Evolutionary conservation across 2,888 invertebrate species (phyloP).

Genomic region (Phoenoteleia sp.): DNA sequence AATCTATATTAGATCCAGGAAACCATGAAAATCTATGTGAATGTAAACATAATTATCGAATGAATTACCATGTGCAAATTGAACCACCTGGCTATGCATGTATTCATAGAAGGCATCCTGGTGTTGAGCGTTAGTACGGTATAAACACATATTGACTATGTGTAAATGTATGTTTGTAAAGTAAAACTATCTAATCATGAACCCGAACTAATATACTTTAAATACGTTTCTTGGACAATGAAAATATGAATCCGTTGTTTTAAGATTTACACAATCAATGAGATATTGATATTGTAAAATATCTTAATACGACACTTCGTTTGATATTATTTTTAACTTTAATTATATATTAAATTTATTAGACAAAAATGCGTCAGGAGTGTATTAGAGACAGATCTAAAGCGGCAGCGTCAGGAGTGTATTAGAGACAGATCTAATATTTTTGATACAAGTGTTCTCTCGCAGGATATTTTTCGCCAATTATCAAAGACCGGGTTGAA

Average conservation of each 20-base stretch:
- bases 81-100: neutral
- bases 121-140: neutral
- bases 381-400: no score
- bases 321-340: no score
- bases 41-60: neutral
- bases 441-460: no score
- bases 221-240: neutral
- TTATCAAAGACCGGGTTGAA: conserved; percentile 57
- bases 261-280: no score
- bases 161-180: neutral
- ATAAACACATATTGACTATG: neutral
- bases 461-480: conserved; percentile 38
- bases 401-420: no score
- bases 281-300: no score
- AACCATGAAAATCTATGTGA: neutral
- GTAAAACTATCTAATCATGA: neutral
- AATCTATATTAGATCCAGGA: neutral
- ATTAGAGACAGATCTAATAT: no score
- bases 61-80: neutral
- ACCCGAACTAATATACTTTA: neutral
- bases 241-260: no score
- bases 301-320: no score
- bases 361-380: no score
- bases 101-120: neutral
- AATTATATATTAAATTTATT: no score